Evolutionary conservation across 2,797 vertebrate species (phyloP), one percentile per base, ranked within the genome.

Genomic region (Sarcophilus harrisii): DNA sequence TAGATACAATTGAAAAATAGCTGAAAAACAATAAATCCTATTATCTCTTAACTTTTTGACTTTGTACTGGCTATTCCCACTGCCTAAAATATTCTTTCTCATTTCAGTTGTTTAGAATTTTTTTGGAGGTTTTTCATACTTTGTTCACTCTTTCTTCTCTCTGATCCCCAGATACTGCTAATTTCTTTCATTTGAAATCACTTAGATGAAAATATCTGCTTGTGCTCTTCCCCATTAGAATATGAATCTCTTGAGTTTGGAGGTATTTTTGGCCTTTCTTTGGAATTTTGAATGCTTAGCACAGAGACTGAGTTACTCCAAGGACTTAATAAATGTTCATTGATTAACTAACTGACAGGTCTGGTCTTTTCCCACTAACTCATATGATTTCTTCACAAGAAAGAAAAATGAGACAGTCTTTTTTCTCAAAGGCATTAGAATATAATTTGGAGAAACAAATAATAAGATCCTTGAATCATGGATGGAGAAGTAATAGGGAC

Each of bases 361-460:
- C 66, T n/a, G 8, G 1, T 73, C 5, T 81, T 81, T 81, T 45
- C 11, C 9, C 6, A 4, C 21, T 81, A 45, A 45, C 38, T 45
- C 73, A 27, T 4, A 81, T 81, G 66, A 81, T 18, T 81, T 24
- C 18, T 81, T 38, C 54, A 58, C n/a, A 89, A 18, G 92, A 91
- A 92, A 92, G 2, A 29, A 91, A 1, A 90, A 81, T 58, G 60
- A 92, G 81, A 49, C 38, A 5, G 9, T 57, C 93, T 45, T 8
- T 45, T 38, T 95, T 93, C 81, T 4, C 32, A 96, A 96, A 58
- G 4, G 92, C 66, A 45, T 92, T 21, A 93, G 24, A 91, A 93
- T 93, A 28, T 66, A 14, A 4, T 81, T 54, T 38, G 5, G 13
- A 95, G 57, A 93, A 57, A 89, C 54, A 62, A 59, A 93, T 5